Conservation (phyloP, 2,888 invertebrate species). For the Hypselothyrea guttata region DNA sequence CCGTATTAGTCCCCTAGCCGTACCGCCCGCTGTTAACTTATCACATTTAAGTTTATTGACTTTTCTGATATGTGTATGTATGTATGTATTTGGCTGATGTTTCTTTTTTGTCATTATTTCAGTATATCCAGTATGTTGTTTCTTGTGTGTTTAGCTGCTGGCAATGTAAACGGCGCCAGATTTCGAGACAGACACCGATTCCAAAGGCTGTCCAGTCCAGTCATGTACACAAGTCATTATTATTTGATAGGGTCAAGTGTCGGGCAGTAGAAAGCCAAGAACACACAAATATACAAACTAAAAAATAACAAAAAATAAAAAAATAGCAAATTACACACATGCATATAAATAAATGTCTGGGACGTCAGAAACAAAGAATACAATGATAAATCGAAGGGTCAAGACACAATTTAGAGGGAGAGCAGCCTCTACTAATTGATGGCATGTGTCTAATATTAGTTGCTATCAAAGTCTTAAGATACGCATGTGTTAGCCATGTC, state of each 20-base stretch:
- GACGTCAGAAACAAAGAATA: conserved; percentile 35
- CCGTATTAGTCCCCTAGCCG: conserved; percentile 21
- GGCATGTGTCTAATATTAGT: conserved; percentile 31
- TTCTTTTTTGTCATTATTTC: conserved; percentile 41
- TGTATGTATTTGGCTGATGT: conserved; percentile 69
- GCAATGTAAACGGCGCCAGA: conserved; percentile 73
- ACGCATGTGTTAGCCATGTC: neutral
- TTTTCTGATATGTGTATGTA: conserved; percentile 55
- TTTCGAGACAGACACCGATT: conserved; percentile 69
- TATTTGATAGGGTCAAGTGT: conserved; percentile 74
- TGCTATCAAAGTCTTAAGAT: conserved; percentile 11
- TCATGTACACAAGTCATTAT: conserved; percentile 64
- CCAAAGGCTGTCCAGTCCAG: conserved; percentile 35
- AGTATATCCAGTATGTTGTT: conserved; percentile 5
- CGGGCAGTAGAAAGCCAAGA: conserved; percentile 36
- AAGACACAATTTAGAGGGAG: conserved; percentile 25
- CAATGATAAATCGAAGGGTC: conserved; percentile 51
- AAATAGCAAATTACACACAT: conserved; percentile 65
- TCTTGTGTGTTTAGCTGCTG: conserved; percentile 66
- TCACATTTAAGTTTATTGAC: conserved; percentile 69
- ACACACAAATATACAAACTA: neutral
- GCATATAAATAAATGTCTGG: conserved; percentile 57
- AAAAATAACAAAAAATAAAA: conserved; percentile 7
- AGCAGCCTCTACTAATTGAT: conserved; percentile 44
- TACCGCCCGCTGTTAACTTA: conserved; percentile 53